These are phyloP conservation scores for Platycnemis pennipes DNA, from an alignment of 2,888 invertebrate species.

Conservation along the genomic window DNA sequence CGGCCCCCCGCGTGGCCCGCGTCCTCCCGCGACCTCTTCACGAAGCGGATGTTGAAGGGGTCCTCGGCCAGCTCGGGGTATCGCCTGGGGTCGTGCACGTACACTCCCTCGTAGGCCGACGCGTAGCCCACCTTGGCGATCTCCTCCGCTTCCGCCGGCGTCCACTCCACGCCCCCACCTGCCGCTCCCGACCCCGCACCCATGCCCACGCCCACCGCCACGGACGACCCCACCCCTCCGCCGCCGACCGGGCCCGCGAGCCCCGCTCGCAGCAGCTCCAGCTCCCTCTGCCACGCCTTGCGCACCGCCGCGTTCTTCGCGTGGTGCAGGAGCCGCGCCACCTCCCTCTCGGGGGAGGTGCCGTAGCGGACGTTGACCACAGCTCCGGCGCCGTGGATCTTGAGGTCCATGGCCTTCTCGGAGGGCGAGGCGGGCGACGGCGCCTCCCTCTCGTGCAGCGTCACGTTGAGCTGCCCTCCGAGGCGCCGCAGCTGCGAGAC, in stretches of 20 bases:
- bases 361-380: constrained; percentile 97
- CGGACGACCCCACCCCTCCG: constrained; percentile 73
- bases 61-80: constrained; percentile 98
- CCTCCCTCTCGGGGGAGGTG: constrained; percentile 93
- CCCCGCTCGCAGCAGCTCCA: constrained; percentile 90
- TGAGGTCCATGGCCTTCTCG: constrained; percentile 85
- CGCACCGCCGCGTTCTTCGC: constrained; percentile 92
- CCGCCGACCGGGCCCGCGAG: constrained; percentile 84
- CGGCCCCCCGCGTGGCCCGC: background rate
- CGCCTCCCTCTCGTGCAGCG: constrained; percentile 92
- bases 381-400: constrained; percentile 94
- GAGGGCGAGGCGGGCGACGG: constrained; percentile 75
- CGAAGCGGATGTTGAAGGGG: constrained; percentile 95
- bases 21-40: constrained; percentile 83
- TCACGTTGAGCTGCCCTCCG: constrained; percentile 94
- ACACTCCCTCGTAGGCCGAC: constrained; percentile 93
- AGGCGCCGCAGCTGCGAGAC: constrained; percentile 93
- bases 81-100: constrained; percentile 92
- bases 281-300: constrained; percentile 96
- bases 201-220: constrained; percentile 76
- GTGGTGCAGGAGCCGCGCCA: constrained; percentile 93
- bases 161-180: constrained; percentile 85
- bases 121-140: constrained; percentile 92
- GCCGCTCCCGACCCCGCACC: constrained; percentile 83
- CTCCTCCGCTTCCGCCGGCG: constrained; percentile 92